Conservation (phyloP, 2,888 invertebrate species). For the Ceratothoa steindachneri region DNA sequence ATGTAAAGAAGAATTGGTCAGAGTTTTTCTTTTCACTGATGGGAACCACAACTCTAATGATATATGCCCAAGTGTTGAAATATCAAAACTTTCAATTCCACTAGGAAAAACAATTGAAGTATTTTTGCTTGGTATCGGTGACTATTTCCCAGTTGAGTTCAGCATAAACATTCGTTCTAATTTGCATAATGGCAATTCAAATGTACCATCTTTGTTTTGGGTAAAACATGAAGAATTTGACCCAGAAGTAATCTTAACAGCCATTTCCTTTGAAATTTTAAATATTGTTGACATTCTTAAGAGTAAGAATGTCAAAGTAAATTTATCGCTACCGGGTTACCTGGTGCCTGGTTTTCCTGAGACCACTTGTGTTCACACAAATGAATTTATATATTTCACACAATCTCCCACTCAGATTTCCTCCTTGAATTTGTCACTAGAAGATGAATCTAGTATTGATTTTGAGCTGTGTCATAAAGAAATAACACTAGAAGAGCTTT, state of each 20-base stretch:
- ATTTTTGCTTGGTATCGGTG: conserved; percentile 20
- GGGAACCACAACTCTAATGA: conserved; percentile 12
- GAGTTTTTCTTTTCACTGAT: conserved; percentile 29
- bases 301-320: not conserved
- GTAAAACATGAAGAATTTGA: not conserved
- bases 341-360: not conserved
- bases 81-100: conserved; percentile 7
- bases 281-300: conserved; percentile 4
- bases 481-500: not conserved
- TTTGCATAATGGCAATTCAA: conserved; percentile 30
- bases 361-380: not conserved
- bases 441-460: no score
- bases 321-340: conserved; percentile 6
- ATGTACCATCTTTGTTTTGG: conserved; percentile 32
- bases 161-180: conserved; percentile 29
- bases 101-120: conserved; percentile 14
- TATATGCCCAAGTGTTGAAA: conserved; percentile 13
- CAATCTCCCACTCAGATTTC: not conserved
- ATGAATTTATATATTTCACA: conserved; percentile 20
- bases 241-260: not conserved
- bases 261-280: not conserved
- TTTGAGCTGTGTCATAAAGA: not conserved
- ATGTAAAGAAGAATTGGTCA: conserved; percentile 4
- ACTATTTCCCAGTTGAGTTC: conserved; percentile 24
- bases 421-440: not conserved